Conservation (phyloP, 2,797 vertebrate genomes). For the Eupleurogrammus muticus region DNA sequence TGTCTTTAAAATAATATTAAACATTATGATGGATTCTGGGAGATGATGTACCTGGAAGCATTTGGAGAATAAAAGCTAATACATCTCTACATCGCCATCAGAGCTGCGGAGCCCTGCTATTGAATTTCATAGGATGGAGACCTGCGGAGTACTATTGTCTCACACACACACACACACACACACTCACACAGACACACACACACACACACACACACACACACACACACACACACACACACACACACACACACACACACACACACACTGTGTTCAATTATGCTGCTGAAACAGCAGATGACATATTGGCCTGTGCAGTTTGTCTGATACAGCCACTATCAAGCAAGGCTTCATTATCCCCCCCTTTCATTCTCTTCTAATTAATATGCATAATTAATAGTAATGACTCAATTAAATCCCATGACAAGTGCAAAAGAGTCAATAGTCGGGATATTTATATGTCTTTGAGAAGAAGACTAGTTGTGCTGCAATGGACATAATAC, state of each 20-base stretch:
- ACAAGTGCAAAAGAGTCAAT: slow-evolving; percentile 12
- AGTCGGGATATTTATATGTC: not conserved
- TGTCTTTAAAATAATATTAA: slow-evolving; percentile 26
- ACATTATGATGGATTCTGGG: slow-evolving; percentile 27
- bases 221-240: not conserved
- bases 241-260: not conserved
- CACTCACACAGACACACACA: too few species aligned
- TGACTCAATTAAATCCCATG: slow-evolving; percentile 4
- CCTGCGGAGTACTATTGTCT: slow-evolving; percentile 2
- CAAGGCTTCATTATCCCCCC: slow-evolving; percentile 11
- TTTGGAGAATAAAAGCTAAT: slow-evolving; percentile 22
- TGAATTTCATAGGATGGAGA: slow-evolving; percentile 21
- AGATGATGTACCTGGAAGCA: slow-evolving; percentile 17
- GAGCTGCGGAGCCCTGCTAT: not conserved
- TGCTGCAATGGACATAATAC: not conserved
- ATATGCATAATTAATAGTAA: slow-evolving; percentile 12
- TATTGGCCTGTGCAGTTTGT: slow-evolving; percentile 22
- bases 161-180: slow-evolving; percentile 2
- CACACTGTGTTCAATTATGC: slow-evolving; percentile 17
- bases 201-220: not conserved
- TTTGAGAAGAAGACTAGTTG: not conserved
- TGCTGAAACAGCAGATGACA: slow-evolving; percentile 21
- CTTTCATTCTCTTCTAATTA: slow-evolving; percentile 2
- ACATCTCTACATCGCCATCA: slow-evolving; percentile 15
- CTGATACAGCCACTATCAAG: slow-evolving; percentile 23